A percentile compares a stretch with the other conserved stretches of the same genome.
These are phyloP conservation scores for Epizoanthus fatuus DNA, from an alignment of 92 coral and sea anemone genomes.

Conservation along the genomic window DNA sequence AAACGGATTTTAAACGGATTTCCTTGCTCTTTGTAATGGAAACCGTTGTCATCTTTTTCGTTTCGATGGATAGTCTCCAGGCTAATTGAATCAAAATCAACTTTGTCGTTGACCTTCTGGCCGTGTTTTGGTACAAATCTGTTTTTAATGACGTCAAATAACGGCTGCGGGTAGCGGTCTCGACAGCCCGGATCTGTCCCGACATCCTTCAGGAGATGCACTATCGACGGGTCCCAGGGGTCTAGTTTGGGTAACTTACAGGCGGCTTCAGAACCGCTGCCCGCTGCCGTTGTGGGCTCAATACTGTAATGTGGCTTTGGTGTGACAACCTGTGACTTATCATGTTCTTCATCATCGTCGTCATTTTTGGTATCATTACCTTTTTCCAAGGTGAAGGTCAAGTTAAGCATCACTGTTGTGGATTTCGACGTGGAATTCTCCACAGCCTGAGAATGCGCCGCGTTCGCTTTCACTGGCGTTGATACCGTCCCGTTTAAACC, in stretches of 20 bases:
- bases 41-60: slow-evolving; percentile 43
- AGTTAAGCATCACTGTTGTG: neutral
- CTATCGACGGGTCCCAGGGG: slow-evolving; percentile 86
- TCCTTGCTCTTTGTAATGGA: slow-evolving; percentile 40
- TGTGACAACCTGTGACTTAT: neutral
- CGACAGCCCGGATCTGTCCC: slow-evolving; percentile 83
- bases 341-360: neutral
- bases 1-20: slow-evolving; percentile 40
- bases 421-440: neutral
- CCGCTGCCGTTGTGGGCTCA: slow-evolving; percentile 17
- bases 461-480: neutral
- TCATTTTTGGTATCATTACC: neutral
- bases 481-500: neutral
- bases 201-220: slow-evolving; percentile 71
- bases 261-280: neutral
- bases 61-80: slow-evolving; percentile 78
- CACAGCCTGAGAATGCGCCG: too few relatives aligned
- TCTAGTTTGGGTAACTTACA: slow-evolving; percentile 82
- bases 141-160: slow-evolving; percentile 75
- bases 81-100: slow-evolving; percentile 46
- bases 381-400: neutral
- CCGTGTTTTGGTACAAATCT: slow-evolving; percentile 64
- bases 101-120: slow-evolving; percentile 11
- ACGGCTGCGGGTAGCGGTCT: slow-evolving; percentile 62
- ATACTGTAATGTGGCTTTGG: slow-evolving; percentile 33